These are phyloP conservation scores for Schizaphis graminum DNA, from an alignment of 2,888 invertebrate genomes.

Conservation along the genomic window DNA sequence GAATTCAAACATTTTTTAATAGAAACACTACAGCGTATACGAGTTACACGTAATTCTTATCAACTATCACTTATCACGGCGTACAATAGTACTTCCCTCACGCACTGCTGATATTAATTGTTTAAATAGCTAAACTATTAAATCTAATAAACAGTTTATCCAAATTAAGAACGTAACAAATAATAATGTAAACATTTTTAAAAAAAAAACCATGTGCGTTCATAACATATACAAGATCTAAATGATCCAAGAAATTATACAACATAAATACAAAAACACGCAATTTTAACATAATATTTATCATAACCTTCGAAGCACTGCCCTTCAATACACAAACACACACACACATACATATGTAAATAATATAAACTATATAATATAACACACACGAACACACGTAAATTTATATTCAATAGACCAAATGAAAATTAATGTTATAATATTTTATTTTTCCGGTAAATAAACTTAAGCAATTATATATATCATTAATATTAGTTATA, in stretches of 20 bases:
- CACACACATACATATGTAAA: background rate
- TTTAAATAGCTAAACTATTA: constrained; percentile 1
- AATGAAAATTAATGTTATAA: constrained; percentile 13
- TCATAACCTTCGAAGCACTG: constrained; percentile 20
- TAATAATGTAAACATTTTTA: background rate
- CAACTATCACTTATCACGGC: constrained; percentile 34
- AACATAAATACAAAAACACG: background rate
- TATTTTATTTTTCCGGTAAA: constrained; percentile 16
- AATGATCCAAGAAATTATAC: background rate
- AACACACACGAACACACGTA: background rate
- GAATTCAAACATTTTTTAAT: constrained; percentile 38
- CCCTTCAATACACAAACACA: constrained; percentile 20
- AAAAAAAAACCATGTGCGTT: background rate
- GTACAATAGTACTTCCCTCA: background rate
- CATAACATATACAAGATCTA: background rate
- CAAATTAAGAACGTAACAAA: background rate
- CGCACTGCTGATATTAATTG: constrained; percentile 27
- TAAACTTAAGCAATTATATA: constrained; percentile 9
- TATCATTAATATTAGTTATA: too few relatives aligned
- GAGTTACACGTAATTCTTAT: constrained; percentile 24
- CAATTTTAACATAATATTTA: constrained; percentile 32
- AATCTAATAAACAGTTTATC: constrained; percentile 17
- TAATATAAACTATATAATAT: background rate
- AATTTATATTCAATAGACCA: background rate
- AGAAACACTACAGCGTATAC: background rate